Base-by-base conservation (phyloP, 2,797 vertebrate species). In the Rhinatrema bivittatum region DNA sequence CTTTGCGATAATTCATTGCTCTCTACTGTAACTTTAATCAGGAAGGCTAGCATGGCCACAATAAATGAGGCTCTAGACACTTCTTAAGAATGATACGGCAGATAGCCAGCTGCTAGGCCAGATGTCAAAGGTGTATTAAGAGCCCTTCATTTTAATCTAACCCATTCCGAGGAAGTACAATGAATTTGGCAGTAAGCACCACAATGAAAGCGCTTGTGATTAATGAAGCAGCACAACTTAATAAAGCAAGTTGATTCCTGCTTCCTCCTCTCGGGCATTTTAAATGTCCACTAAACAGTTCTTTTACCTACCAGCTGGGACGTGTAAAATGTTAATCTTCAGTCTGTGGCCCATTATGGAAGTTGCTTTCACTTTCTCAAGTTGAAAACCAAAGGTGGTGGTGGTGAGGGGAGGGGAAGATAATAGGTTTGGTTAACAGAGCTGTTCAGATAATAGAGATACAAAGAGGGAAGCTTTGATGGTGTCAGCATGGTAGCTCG, bases 1-100 rank as follows among this genome's bases (percentile, higher is more conserved):
- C 80, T 86, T 86, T 81, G 78, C 78, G 68, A 73, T 79, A 83
- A 86, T 86, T 86, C 79, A 83, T 85, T 77, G 76, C 78, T 76
- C 70, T 83, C 68, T 72, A 49, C 68, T 68, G 72, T 60, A 70
- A 60, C 63, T 81, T 78, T 80, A 79, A 81, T 84, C 76, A 81
- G 62, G 75, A 68, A 52, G 70, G 61, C 69, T 70, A 64, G 68
- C 78, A 54, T 58, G 79, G 80, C 64, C 81, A 72, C 67, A 63
- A 68, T 51, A 70, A 77, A 70, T 60, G 63, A 60, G 46, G 62
- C 65, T 83, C 70, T 72, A 69, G 44, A 63, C 60, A 64, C 71
- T 74, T 72, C 71, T 70, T 58, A 73, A 77, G 74, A 78, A 72
- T 65, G 71, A 44, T 75, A 76, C 61, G 56, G 53, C 63, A 63